A percentile compares a stretch with the other conserved stretches of the same genome.
phyloP scores from a whole-genome alignment of 2,113 vertebrate genomes.

The Ammodytes marinus region DNA sequence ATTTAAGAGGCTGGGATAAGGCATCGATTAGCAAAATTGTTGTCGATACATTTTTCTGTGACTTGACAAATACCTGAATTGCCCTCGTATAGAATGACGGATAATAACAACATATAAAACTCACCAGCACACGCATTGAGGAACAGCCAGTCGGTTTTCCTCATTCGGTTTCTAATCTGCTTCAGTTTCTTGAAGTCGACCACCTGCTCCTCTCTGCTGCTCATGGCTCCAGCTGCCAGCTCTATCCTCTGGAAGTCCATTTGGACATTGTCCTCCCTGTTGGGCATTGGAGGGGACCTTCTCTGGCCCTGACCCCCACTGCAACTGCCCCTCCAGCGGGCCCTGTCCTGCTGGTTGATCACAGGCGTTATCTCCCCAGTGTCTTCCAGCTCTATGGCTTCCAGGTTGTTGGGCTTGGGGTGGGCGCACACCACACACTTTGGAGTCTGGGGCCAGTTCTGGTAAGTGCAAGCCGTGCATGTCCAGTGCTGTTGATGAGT shows the following conservation, averaged over 20 bases:
- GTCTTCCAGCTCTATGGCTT: slow-evolving; percentile 90
- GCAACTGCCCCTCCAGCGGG: slow-evolving; percentile 89
- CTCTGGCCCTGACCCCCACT: slow-evolving; percentile 90
- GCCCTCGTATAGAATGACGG: not conserved
- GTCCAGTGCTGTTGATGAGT: slow-evolving; percentile 93
- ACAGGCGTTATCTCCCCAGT: slow-evolving; percentile 90
- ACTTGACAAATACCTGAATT: not conserved
- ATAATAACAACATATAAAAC: slow-evolving; percentile 53
- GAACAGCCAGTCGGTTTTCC: slow-evolving; percentile 98
- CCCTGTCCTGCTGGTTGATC: slow-evolving; percentile 94
- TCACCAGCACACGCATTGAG: slow-evolving; percentile 98
- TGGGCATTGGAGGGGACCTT: slow-evolving; percentile 89
- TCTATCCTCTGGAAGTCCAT: slow-evolving; percentile 98
- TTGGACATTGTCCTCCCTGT: slow-evolving; percentile 90
- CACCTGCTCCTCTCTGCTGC: slow-evolving; percentile 92
- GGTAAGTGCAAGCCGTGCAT: slow-evolving; percentile 93
- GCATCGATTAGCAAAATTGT: not conserved
- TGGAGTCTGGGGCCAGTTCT: slow-evolving; percentile 95
- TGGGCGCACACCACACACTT: slow-evolving; percentile 95
- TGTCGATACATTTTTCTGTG: not conserved
- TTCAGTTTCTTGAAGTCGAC: slow-evolving; percentile 96
- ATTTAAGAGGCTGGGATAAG: too few species aligned
- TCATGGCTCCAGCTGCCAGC: slow-evolving; percentile 86
- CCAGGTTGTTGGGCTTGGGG: slow-evolving; percentile 89
- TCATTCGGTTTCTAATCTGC: slow-evolving; percentile 98